phyloP scores from a whole-genome alignment of 2,113 vertebrate species.

The Dinomys branickii region DNA sequence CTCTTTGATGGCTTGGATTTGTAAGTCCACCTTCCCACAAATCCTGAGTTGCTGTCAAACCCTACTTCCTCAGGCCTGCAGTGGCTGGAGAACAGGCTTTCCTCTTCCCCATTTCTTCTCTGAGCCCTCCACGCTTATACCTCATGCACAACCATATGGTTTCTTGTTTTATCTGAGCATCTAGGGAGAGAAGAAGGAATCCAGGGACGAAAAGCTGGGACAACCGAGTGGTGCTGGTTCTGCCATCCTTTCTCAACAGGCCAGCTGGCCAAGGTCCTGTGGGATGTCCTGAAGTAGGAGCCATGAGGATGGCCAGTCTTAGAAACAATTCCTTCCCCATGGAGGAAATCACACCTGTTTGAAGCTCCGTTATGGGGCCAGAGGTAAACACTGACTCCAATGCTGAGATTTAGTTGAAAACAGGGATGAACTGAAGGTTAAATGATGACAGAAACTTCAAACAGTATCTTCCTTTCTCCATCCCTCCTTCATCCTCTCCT shows the following conservation, averaged over 20 bases:
- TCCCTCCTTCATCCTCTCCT: not conserved
- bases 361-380: not conserved
- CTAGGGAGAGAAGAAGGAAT: not conserved
- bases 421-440: not conserved
- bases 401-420: slow-evolving; percentile 22
- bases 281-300: not conserved
- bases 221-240: not conserved
- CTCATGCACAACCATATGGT: not conserved
- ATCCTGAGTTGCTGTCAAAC: not conserved
- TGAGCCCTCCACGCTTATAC: not conserved
- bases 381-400: not conserved
- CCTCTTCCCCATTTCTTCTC: not conserved
- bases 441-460: not conserved
- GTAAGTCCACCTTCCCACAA: not conserved
- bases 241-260: not conserved
- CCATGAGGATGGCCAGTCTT: not conserved
- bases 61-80: not conserved
- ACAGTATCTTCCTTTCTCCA: not conserved
- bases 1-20: not conserved
- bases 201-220: not conserved
- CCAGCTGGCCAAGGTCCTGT: not conserved
- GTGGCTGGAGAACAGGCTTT: not conserved
- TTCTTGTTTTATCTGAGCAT: not conserved
- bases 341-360: not conserved
- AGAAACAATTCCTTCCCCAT: not conserved